Base-by-base conservation (phyloP, 2,888 invertebrate genomes). In the Trilocha varians region DNA sequence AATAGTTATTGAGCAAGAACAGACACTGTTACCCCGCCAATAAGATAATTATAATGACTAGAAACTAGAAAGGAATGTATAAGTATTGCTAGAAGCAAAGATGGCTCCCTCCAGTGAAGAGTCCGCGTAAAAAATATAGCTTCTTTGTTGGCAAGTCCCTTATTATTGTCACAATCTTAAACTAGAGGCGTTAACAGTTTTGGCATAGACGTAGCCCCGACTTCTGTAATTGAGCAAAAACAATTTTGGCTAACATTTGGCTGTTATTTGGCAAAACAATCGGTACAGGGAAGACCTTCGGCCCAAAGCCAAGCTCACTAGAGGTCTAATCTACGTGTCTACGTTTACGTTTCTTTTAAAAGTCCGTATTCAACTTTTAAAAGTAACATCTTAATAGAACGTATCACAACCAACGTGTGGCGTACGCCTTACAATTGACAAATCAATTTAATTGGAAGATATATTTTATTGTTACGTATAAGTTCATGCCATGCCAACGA, bases 321-420 rank as follows among this genome's bases (percentile, higher is more conserved):
- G 57, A 66, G 78, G 67, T 75, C 77, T 80, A 78, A 62, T 68
- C 80, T 82, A 82, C 78, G 80, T 76, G 80, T 63, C 79, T 78
- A 78, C 75, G 50, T 69, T 51, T 65, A 68, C 67, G 65, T 70
- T 68, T 64, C 75, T 72, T 72, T 70, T 68, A 63, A 65, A 64
- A 62, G 53, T 53, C 40, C 40, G 34, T 43, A 47, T 48, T 45
- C 38, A 40, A 38, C 33, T 39, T 49, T 50, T 42, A 54, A 69
- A 72, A 72, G 67, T 63, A 64, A 70, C 62, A 45, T 49, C 11
- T 25, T 25, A 78, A 75, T 76, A 83, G 82, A 80, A 82, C 83
- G 83, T 71, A 70, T 84, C 84, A 83, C 83, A 84, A 84, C 83
- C 83, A 75, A 76, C 73, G 79, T 82, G 77, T 72, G 83, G 83